Percentiles rank a stretch among this genome's conserved stretches.
These are phyloP conservation scores for Platycheirus albimanus DNA, from an alignment of 2,888 invertebrate genomes.

Conservation along the genomic window DNA sequence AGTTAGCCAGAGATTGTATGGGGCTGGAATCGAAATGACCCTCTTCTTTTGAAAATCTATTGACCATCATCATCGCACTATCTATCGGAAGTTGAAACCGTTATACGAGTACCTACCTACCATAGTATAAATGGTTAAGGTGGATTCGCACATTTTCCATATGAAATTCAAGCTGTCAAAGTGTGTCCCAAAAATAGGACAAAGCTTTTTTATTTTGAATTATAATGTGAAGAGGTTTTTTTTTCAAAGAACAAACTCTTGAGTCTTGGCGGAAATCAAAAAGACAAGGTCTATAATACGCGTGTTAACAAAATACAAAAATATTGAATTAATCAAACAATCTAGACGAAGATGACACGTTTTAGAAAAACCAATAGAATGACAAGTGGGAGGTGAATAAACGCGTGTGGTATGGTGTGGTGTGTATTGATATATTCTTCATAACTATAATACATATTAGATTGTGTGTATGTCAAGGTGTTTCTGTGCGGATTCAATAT, in stretches of 20 bases:
- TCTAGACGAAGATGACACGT: not conserved
- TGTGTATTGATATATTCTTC: too few relatives aligned
- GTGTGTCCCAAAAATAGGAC: constrained; percentile 51
- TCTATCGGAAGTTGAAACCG: constrained; percentile 49
- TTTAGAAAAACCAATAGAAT: constrained; percentile 7
- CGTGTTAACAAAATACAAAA: constrained; percentile 48
- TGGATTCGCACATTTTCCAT: not conserved
- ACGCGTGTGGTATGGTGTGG: constrained; percentile 10
- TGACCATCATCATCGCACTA: constrained; percentile 11
- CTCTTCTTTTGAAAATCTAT: constrained; percentile 15
- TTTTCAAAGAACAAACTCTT: too few relatives aligned
- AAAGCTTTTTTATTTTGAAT: not conserved
- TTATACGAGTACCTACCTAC: too few relatives aligned
- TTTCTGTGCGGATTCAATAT: constrained; percentile 40
- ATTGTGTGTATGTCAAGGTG: constrained; percentile 57
- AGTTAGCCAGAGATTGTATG: constrained; percentile 31
- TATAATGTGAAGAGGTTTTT: not conserved
- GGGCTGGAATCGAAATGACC: constrained; percentile 43
- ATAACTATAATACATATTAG: not conserved
- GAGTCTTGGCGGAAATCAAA: constrained; percentile 39
- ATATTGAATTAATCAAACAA: constrained; percentile 52
- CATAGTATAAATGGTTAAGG: constrained; percentile 14
- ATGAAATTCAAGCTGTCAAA: not conserved
- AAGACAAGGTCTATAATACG: constrained; percentile 42
- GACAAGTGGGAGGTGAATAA: constrained; percentile 34